These are phyloP conservation scores for Balaeniceps rex DNA, from an alignment of 2,113 vertebrate genomes.

Conservation along the genomic window DNA sequence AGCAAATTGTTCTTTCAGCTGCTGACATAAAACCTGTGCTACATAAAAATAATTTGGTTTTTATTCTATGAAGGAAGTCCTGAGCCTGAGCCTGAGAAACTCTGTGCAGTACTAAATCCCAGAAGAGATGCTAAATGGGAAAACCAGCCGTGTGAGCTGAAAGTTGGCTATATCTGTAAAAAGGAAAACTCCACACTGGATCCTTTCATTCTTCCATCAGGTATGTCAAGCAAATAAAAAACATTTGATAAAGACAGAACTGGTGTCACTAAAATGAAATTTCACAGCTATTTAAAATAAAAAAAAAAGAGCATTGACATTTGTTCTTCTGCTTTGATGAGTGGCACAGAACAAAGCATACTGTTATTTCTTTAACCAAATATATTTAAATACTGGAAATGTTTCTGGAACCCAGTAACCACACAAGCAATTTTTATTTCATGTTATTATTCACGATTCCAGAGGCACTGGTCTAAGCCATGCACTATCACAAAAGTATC, in stretches of 20 bases:
- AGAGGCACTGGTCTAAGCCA: background rate
- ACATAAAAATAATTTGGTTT: background rate
- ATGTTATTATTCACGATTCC: background rate
- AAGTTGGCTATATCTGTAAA: constrained; percentile 89
- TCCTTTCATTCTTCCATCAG: constrained; percentile 48
- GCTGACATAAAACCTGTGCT: background rate
- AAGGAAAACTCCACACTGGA: constrained; percentile 78
- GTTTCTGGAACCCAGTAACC: background rate
- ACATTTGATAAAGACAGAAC: background rate
- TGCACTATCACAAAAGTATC: background rate
- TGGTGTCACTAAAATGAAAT: background rate
- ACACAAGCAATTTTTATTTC: background rate
- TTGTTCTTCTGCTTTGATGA: background rate
- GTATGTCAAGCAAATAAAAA: constrained; percentile 29
- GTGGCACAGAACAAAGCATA: background rate
- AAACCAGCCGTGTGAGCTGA: constrained; percentile 78
- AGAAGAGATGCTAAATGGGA: constrained; percentile 89
- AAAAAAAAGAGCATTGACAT: background rate
- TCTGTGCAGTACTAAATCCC: constrained; percentile 83
- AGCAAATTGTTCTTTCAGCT: background rate
- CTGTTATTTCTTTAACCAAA: background rate
- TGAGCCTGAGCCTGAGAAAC: constrained; percentile 78
- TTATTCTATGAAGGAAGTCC: constrained; percentile 80
- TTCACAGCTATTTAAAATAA: background rate
- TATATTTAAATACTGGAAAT: background rate